These are phyloP conservation scores for Callopanchax toddi DNA, from an alignment of 2,113 vertebrate genomes.

Conservation along the genomic window DNA sequence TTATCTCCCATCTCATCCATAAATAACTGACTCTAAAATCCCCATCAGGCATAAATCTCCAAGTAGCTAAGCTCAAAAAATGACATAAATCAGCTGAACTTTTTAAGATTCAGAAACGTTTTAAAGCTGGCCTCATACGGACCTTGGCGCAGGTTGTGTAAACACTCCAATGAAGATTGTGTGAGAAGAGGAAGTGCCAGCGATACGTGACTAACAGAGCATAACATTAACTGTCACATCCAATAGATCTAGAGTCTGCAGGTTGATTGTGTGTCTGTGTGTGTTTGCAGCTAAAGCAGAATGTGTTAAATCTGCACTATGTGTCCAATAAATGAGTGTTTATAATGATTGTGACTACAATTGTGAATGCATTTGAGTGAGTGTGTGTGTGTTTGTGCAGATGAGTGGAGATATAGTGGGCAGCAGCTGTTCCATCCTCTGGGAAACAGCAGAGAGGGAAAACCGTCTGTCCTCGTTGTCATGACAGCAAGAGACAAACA, in stretches of 20 bases:
- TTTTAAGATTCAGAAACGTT: too few relatives aligned
- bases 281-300: slow-evolving; percentile 3
- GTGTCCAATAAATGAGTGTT: neutral
- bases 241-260: slow-evolving; percentile 44
- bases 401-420: slow-evolving; percentile 37
- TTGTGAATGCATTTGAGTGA: neutral
- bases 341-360: neutral
- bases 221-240: slow-evolving; percentile 72
- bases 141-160: slow-evolving; percentile 32
- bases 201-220: slow-evolving; percentile 65
- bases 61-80: slow-evolving; percentile 36
- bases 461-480: slow-evolving; percentile 61
- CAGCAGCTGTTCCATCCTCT: slow-evolving; percentile 60
- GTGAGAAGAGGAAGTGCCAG: slow-evolving; percentile 43
- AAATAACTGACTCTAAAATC: slow-evolving; percentile 25
- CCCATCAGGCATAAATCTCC: slow-evolving; percentile 22
- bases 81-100: neutral
- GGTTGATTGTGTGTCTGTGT: slow-evolving; percentile 12
- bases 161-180: slow-evolving; percentile 51
- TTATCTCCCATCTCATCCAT: slow-evolving; percentile 7
- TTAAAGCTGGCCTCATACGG: slow-evolving; percentile 30
- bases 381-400: slow-evolving; percentile 10
- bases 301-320: slow-evolving; percentile 24
- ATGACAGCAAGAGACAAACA: slow-evolving; percentile 68
- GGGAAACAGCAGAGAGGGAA: slow-evolving; percentile 39